Conservation (phyloP, 2,888 invertebrate genomes). For the Calliopum simillimum region DNA sequence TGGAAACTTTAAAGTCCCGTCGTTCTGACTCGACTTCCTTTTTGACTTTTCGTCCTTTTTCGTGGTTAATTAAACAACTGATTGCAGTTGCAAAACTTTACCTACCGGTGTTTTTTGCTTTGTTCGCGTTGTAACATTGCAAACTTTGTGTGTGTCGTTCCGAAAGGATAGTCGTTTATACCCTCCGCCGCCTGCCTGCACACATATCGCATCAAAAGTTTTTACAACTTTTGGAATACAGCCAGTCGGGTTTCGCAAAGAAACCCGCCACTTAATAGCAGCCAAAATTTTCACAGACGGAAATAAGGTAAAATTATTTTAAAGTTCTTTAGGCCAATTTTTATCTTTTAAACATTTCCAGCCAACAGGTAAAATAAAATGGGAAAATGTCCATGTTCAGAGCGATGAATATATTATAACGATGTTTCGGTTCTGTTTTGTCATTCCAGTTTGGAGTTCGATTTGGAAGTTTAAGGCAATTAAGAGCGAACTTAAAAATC, state of each 20-base stretch:
- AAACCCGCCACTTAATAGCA: conserved; percentile 60
- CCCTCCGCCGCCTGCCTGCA: neutral
- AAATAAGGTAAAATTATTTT: conserved; percentile 64
- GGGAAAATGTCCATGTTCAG: too few species aligned
- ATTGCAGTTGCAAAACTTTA: conserved; percentile 51
- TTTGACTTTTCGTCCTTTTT: conserved; percentile 43
- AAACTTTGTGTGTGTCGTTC: neutral
- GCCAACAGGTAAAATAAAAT: too few species aligned
- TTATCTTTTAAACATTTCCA: too few species aligned
- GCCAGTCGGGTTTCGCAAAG: conserved; percentile 52
- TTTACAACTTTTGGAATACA: conserved; percentile 35
- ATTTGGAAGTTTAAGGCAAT: too few species aligned
- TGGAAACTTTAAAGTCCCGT: conserved; percentile 23
- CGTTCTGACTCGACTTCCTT: neutral
- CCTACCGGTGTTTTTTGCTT: conserved; percentile 10
- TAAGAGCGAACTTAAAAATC: too few species aligned
- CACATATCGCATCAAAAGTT: neutral
- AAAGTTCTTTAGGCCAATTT: neutral
- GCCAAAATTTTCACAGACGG: conserved; percentile 69
- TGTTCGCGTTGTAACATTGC: neutral
- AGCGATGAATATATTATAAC: too few species aligned
- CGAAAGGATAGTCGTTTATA: neutral
- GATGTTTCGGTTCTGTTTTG: too few species aligned
- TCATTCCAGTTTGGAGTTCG: too few species aligned
- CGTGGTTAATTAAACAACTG: conserved; percentile 61